Conservation (phyloP, 2,113 vertebrate species). For the Maccullochella peelii region DNA sequence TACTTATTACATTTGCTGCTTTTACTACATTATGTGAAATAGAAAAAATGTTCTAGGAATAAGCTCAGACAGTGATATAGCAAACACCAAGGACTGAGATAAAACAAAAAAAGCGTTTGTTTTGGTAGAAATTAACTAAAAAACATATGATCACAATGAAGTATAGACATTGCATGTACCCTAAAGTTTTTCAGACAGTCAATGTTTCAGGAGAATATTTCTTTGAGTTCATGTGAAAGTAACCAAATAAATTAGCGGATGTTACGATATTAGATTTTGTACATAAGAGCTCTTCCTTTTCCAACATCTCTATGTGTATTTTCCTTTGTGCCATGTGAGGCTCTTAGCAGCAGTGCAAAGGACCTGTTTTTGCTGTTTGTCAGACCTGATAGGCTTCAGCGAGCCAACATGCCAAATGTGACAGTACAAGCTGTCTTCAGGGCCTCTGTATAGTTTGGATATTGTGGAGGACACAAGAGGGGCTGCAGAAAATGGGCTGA, state of each 20-base stretch:
- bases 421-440: constrained; percentile 10
- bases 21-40: background rate
- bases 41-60: constrained; percentile 9
- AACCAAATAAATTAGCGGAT: background rate
- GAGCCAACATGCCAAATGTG: constrained; percentile 14
- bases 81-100: background rate
- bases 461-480: background rate
- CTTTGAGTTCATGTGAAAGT: background rate
- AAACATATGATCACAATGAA: background rate
- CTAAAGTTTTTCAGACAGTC: background rate
- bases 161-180: background rate
- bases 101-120: background rate
- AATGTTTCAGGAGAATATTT: background rate
- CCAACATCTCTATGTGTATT: background rate
- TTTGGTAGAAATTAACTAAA: background rate
- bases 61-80: background rate
- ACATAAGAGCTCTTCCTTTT: background rate
- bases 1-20: constrained; percentile 47
- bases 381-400: background rate
- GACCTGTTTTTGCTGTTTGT: constrained; percentile 5
- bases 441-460: background rate
- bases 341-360: background rate
- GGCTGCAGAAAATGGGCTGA: background rate
- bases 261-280: background rate
- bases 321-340: background rate